A percentile compares a stretch with the other conserved stretches of the same genome.
These are phyloP conservation scores for Tetramorium bicarinatum DNA, from an alignment of 2,888 invertebrate genomes.

Conservation along the genomic window DNA sequence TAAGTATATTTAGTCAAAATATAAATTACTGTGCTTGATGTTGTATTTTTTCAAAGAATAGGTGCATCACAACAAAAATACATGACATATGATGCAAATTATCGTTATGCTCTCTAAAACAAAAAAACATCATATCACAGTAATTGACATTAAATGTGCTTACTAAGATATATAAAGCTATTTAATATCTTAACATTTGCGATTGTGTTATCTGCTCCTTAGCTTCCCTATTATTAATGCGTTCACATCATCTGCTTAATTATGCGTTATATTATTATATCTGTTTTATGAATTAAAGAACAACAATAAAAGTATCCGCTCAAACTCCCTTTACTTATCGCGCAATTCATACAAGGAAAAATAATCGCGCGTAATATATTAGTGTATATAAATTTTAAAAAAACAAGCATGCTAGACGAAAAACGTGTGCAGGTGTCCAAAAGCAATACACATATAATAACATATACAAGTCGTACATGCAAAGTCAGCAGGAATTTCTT, in stretches of 20 bases:
- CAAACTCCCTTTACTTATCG: neutral
- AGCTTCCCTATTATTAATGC: slow-evolving; percentile 21
- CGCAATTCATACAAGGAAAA: neutral
- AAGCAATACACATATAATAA: slow-evolving; percentile 38
- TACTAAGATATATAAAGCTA: slow-evolving; percentile 48
- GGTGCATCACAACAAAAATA: slow-evolving; percentile 58
- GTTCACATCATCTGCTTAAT: slow-evolving; percentile 16
- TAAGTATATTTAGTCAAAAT: slow-evolving; percentile 61
- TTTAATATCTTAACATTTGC: slow-evolving; percentile 9
- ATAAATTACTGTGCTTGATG: slow-evolving; percentile 68
- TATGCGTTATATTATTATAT: neutral
- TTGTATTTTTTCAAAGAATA: slow-evolving; percentile 15
- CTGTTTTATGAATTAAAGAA: neutral
- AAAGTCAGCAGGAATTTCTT: slow-evolving; percentile 24
- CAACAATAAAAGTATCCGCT: neutral
- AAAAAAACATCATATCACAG: slow-evolving; percentile 63
- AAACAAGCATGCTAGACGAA: slow-evolving; percentile 7
- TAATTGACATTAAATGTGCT: slow-evolving; percentile 56
- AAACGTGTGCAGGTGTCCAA: slow-evolving; percentile 14
- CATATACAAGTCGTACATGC: slow-evolving; percentile 51
- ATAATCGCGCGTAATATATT: slow-evolving; percentile 10
- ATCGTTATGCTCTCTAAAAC: slow-evolving; percentile 8
- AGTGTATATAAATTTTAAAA: slow-evolving; percentile 9
- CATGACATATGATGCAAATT: neutral
- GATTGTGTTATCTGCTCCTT: slow-evolving; percentile 43